Percentiles rank a stretch among this genome's conserved stretches.
These are phyloP conservation scores for Butorides virescens DNA, from an alignment of 2,113 vertebrate species.

Conservation along the genomic window DNA sequence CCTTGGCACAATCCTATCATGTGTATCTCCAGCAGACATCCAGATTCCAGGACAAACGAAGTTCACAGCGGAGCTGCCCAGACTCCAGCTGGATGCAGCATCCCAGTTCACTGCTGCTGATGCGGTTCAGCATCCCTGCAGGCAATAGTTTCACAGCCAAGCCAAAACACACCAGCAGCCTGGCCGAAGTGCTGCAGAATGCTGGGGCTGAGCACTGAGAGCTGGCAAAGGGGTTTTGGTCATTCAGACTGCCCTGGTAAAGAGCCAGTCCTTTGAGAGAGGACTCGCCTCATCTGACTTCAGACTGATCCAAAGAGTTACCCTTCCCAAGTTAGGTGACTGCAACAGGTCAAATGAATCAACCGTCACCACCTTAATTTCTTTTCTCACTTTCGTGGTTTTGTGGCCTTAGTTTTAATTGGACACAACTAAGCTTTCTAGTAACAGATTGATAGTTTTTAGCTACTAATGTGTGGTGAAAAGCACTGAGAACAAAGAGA, in stretches of 20 bases:
- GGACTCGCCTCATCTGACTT: background rate
- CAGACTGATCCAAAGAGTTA: background rate
- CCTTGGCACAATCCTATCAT: background rate
- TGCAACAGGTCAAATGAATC: background rate
- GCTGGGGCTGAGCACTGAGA: background rate
- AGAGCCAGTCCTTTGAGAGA: background rate
- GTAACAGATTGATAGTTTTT: background rate
- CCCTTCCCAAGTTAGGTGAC: background rate
- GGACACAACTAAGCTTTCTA: background rate
- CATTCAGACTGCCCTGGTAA: background rate
- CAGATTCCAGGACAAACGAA: background rate
- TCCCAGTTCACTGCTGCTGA: background rate
- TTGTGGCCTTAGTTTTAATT: background rate
- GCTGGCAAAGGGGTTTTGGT: background rate
- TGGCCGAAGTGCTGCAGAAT: background rate
- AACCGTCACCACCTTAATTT: background rate
- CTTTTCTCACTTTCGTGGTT: background rate
- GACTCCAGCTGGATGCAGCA: background rate
- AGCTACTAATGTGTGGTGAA: background rate
- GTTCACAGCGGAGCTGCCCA: background rate
- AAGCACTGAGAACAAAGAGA: background rate
- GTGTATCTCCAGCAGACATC: background rate
- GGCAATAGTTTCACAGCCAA: background rate
- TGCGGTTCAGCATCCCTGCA: background rate
- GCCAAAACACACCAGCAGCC: background rate